Conservation (phyloP, 2,888 invertebrate genomes). For the Euplagia quadripunctaria region DNA sequence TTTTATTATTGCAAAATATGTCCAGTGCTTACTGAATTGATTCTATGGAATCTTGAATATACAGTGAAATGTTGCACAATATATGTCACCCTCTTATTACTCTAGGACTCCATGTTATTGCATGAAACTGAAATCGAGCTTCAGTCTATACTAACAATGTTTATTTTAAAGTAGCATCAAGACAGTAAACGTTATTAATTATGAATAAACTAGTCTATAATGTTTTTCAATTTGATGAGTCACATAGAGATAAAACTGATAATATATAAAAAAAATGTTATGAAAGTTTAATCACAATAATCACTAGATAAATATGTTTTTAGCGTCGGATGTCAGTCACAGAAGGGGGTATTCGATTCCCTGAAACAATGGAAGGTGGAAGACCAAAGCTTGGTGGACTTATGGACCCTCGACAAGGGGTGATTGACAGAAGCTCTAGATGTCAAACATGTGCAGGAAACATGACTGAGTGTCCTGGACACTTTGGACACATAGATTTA, state of each 20-base stretch:
- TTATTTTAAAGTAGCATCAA: not conserved
- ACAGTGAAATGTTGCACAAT: constrained; percentile 2
- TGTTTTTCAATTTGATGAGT: not conserved
- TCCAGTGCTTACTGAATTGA: not conserved
- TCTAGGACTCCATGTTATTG: not conserved
- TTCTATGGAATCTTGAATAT: not conserved
- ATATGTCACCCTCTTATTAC: not conserved
- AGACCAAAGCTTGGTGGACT: constrained; percentile 99
- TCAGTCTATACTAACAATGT: not conserved
- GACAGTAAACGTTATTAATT: not conserved
- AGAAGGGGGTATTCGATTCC: constrained; percentile 98
- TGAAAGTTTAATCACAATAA: not conserved
- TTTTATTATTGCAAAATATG: no score
- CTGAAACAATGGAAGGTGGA: constrained; percentile 99
- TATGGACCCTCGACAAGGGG: constrained; percentile 99
- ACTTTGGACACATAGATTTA: constrained; percentile 99
- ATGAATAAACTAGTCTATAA: not conserved
- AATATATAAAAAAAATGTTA: not conserved
- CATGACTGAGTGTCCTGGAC: constrained; percentile 99
- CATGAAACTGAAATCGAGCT: not conserved
- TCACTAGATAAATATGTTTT: constrained; percentile 53
- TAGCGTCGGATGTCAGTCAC: constrained; percentile 99
- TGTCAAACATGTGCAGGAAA: constrained; percentile 99
- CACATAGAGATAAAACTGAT: not conserved
- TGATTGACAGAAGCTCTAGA: constrained; percentile 96